These are phyloP conservation scores for Vesta saturnalis DNA, from an alignment of 2,888 invertebrate genomes.

Conservation along the genomic window DNA sequence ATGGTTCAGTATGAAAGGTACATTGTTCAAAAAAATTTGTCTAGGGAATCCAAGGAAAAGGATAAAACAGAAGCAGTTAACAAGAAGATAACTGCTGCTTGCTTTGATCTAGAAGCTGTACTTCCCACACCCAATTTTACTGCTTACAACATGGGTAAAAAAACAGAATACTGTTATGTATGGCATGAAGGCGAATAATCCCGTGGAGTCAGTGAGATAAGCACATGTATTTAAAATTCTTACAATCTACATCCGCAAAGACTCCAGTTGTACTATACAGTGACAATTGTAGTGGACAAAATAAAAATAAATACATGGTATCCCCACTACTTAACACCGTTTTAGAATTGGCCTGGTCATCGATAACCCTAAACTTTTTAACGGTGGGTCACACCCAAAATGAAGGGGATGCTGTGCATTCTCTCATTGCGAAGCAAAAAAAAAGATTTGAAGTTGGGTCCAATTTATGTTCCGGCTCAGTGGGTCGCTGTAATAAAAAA, in stretches of 20 bases:
- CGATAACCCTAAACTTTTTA: not conserved
- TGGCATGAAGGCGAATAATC: not conserved
- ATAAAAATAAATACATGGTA: too few species aligned
- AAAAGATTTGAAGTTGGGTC: too few species aligned
- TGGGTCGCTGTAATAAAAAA: not conserved
- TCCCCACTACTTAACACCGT: too few species aligned
- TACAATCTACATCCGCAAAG: not conserved
- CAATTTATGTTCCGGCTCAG: not conserved
- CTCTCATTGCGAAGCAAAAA: not conserved
- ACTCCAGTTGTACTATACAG: too few species aligned
- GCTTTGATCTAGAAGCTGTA: not conserved
- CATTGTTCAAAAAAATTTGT: not conserved
- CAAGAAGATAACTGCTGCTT: not conserved
- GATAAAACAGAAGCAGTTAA: not conserved
- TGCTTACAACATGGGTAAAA: not conserved
- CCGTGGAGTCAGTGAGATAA: not conserved
- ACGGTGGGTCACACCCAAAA: not conserved
- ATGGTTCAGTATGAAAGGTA: not conserved
- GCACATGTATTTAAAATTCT: not conserved
- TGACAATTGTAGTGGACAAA: too few species aligned
- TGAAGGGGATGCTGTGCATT: not conserved
- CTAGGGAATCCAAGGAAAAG: too few species aligned
- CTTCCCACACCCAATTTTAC: not conserved
- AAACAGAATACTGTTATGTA: not conserved
- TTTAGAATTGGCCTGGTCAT: not conserved